Evolutionary conservation across 2,888 invertebrate genomes (phyloP), one percentile per base, ranked within the genome.

Genomic region (Harpalus rufipes): DNA sequence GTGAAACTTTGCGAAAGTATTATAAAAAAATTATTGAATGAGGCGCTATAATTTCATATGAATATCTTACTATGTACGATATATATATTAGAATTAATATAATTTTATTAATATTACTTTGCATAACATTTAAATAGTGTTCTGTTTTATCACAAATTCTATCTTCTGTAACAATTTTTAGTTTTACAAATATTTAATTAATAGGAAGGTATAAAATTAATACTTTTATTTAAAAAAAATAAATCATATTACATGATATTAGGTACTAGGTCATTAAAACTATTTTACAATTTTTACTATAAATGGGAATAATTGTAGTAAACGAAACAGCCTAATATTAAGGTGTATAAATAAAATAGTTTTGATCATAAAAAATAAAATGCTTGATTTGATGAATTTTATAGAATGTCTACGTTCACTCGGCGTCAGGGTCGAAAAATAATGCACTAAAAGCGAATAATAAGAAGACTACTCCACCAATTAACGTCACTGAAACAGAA

Each of bases 401-500:
- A 18, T 25, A 76, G 39, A 61, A 51, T 78, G 74, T 72, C 59
- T 74, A 80, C 56, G 12, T 51, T 88, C 88, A 89, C 86, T 87
- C 89, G 68, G 87, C 94, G 86, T 94, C 94, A 21, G 97, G 97
- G 85, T 95, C 96, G 88, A 98, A 94, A 90, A 98, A 94, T 79
- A 99, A 92, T 6, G 99, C 97, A 86, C 98, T 97, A 84, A 98
- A 91, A 0, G 99, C 99, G 92, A 99, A 99, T 87, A 97, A 92
- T 86, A 99, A 92, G 92, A 99, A 99, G 88, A 99, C 98, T 83
- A 98, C 91, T 89, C 99, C 99, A 88, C 99, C 99, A 89, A 98
- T 96, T 89, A 99, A 94, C 84, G 99, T 99, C 86, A 99, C 99
- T 97, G 94, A 87, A 94, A 94, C 89, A 88, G 89, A 90, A 89